Conservation (phyloP, 1,140 invertebrate genomes). For the Drosophila ambigua region DNA sequence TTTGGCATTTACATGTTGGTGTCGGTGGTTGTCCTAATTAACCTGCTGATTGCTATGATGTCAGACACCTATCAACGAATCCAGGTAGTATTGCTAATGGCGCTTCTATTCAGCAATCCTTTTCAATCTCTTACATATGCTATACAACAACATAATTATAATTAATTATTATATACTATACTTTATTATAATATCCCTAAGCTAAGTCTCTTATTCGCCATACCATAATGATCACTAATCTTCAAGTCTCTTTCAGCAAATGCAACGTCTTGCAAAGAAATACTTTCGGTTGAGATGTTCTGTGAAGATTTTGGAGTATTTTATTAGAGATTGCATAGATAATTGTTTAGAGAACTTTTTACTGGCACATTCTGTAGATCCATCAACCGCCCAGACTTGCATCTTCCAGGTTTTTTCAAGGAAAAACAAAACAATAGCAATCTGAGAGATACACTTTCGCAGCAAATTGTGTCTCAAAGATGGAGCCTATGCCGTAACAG, state of each 20-base stretch:
- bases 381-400: conserved; percentile 84
- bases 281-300: background rate
- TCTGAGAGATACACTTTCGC: conserved; percentile 71
- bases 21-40: conserved; percentile 98
- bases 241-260: conserved; percentile 65
- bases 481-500: conserved; percentile 17
- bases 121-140: conserved; percentile 8
- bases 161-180: too few species aligned
- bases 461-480: conserved; percentile 69
- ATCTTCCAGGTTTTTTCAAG: conserved; percentile 80
- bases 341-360: conserved; percentile 13
- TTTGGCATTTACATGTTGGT: conserved; percentile 99
- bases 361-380: conserved; percentile 73
- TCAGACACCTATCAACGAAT: conserved; percentile 99
- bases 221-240: conserved; percentile 34
- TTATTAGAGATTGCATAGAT: background rate
- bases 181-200: conserved; percentile 42
- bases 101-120: conserved; percentile 47
- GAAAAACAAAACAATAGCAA: conserved; percentile 25
- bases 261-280: background rate
- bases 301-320: background rate
- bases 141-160: conserved; percentile 8
- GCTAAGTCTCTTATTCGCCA: conserved; percentile 49
- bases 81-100: conserved; percentile 87
- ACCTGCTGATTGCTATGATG: conserved; percentile 99